These are phyloP conservation scores for Pygoscelis antarcticus DNA, from an alignment of 2,113 vertebrate species.

Conservation along the genomic window DNA sequence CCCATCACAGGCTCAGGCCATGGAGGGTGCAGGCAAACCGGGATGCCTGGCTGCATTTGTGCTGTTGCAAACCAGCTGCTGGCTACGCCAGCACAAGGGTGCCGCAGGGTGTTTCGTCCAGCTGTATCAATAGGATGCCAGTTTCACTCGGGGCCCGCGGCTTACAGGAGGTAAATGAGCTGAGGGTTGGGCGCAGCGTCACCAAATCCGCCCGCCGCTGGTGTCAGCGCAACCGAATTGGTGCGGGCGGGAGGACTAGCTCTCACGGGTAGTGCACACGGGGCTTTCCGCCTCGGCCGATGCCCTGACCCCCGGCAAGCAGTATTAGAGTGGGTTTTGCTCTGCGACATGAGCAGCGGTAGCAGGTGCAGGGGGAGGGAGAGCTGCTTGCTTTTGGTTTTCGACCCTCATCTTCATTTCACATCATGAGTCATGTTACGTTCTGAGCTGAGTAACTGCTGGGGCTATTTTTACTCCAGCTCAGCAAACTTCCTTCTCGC, in stretches of 20 bases:
- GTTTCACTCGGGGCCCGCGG: accelerated
- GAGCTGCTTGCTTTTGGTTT: constrained; percentile 29
- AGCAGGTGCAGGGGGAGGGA: not conserved
- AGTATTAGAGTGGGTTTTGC: not conserved
- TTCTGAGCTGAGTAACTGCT: constrained; percentile 82
- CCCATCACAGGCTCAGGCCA: not conserved
- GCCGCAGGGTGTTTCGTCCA: accelerated
- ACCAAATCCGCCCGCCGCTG: not conserved
- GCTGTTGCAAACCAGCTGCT: not conserved
- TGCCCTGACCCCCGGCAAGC: not conserved
- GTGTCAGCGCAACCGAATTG: not conserved
- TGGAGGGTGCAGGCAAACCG: accelerated
- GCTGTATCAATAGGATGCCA: accelerated
- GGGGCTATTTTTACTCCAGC: constrained; percentile 80
- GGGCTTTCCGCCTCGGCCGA: not conserved
- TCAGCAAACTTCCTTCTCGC: constrained; percentile 76
- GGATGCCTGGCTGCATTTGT: not conserved
- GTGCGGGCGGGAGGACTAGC: not conserved
- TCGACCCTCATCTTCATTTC: constrained; percentile 68
- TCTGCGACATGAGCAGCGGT: not conserved
- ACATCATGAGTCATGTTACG: constrained; percentile 78
- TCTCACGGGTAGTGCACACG: accelerated
- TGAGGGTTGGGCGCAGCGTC: not conserved
- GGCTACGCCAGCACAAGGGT: accelerated
- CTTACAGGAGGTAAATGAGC: not conserved